Evolutionary conservation across 1,140 invertebrate genomes (phyloP).

Genomic region (Diachasmimorpha longicaudata): DNA sequence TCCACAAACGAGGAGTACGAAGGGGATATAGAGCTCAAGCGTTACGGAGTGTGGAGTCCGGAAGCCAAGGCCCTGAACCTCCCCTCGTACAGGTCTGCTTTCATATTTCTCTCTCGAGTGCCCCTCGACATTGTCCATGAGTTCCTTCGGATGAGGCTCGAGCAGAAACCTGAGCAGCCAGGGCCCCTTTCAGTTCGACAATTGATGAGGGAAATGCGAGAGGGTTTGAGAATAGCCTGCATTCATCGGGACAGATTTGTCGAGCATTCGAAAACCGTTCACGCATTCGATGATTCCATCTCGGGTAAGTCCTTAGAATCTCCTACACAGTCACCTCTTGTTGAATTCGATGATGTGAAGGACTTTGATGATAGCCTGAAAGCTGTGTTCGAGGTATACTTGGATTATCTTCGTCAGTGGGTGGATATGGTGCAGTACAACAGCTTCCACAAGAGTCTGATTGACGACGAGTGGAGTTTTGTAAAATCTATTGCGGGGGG

Average conservation of each 20-base stretch:
- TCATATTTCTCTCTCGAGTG: constrained; percentile 83
- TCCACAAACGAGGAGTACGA: constrained; percentile 51
- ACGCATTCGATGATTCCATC: constrained; percentile 63
- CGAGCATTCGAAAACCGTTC: constrained; percentile 72
- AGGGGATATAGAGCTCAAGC: constrained; percentile 62
- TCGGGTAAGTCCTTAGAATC: constrained; percentile 8
- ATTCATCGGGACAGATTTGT: constrained; percentile 77
- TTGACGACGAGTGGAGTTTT: constrained; percentile 85
- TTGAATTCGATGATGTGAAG: constrained; percentile 65
- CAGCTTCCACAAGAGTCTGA: constrained; percentile 74
- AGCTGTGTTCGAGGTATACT: constrained; percentile 75
- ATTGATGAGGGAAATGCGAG: constrained; percentile 86
- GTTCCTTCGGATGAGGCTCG: constrained; percentile 81
- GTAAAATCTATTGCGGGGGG: constrained; percentile 73
- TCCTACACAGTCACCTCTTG: background rate
- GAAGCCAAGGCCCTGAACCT: constrained; percentile 77
- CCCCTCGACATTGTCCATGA: constrained; percentile 89
- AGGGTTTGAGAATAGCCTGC: constrained; percentile 80
- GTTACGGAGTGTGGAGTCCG: constrained; percentile 80
- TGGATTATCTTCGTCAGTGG: constrained; percentile 78
- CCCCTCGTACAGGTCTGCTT: constrained; percentile 82
- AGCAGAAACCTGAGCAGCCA: constrained; percentile 82
- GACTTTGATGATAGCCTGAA: constrained; percentile 82
- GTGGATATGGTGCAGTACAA: constrained; percentile 73
- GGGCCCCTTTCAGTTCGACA: constrained; percentile 85